Percentiles rank a stretch among this genome's conserved stretches.
phyloP scores from a whole-genome alignment of 2,888 invertebrate species.

The Drosophila colorata region DNA sequence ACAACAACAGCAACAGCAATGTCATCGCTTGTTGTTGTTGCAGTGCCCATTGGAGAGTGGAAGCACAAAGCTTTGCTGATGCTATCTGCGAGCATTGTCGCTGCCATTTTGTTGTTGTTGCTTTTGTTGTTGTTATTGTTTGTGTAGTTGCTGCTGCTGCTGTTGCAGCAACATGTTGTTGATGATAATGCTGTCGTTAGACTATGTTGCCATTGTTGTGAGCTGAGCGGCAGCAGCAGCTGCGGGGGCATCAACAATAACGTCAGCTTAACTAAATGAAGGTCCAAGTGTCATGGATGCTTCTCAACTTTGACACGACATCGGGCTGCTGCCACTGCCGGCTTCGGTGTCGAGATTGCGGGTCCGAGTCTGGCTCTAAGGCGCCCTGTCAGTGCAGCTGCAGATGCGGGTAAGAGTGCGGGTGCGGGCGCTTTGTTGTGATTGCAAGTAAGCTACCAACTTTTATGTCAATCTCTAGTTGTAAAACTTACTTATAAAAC shows the following conservation, averaged over 20 bases:
- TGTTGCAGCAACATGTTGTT: conserved; percentile 74
- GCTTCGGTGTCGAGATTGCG: not conserved
- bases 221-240: conserved; percentile 19
- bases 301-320: conserved; percentile 62
- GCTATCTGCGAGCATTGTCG: conserved; percentile 65
- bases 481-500: conserved; percentile 61
- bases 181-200: conserved; percentile 72
- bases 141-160: conserved; percentile 34
- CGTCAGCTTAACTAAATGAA: conserved; percentile 76
- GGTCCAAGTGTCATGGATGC: conserved; percentile 74
- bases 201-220: conserved; percentile 66
- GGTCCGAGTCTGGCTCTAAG: no score
- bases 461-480: conserved; percentile 65
- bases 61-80: conserved; percentile 60
- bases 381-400: no score
- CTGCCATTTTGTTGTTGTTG: conserved; percentile 40
- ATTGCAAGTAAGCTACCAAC: conserved; percentile 56
- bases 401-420: conserved; percentile 3
- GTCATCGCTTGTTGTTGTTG: conserved; percentile 33
- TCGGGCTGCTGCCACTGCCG: conserved; percentile 18
- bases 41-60: conserved; percentile 18
- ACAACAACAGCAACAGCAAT: conserved; percentile 34
- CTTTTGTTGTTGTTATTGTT: not conserved
- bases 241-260: conserved; percentile 51
- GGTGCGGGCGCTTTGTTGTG: conserved; percentile 46